phyloP scores from a whole-genome alignment of 1,140 invertebrate genomes.

The Liolophura sinensis region DNA sequence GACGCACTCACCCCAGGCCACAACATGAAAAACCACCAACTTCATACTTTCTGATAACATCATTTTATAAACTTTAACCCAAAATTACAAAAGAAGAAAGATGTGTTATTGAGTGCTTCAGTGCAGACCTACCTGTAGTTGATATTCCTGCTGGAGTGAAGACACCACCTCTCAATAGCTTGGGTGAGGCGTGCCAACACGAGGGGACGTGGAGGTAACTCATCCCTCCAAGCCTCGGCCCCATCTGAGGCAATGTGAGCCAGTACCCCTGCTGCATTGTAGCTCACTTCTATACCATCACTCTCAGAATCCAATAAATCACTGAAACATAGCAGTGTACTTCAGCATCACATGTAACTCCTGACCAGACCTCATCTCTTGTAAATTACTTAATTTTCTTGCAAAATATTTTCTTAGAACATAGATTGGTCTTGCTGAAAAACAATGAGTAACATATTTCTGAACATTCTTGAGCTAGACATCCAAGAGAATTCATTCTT shows the following conservation, averaged over 20 bases:
- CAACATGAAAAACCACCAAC: no score
- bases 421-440: no score
- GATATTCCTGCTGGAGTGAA: constrained; percentile 86
- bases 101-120: not conserved
- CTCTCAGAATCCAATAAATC: constrained; percentile 79
- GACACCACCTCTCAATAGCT: constrained; percentile 87
- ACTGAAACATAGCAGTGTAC: constrained; percentile 56
- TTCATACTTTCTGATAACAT: not conserved
- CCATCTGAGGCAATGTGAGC: constrained; percentile 95
- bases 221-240: constrained; percentile 77
- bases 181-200: constrained; percentile 73
- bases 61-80: not conserved
- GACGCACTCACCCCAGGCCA: no score
- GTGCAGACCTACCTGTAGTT: constrained; percentile 76
- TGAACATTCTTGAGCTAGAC: no score
- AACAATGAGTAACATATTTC: no score
- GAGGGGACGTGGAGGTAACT: constrained; percentile 69
- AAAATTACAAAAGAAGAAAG: no score
- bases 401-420: not conserved
- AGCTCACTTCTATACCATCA: constrained; percentile 96
- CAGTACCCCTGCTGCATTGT: constrained; percentile 95
- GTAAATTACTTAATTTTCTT: no score
- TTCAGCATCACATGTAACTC: not conserved
- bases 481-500: no score
- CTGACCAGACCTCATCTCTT: not conserved